Conservation (phyloP, 1,140 invertebrate genomes). For the Antheraea mylitta region DNA sequence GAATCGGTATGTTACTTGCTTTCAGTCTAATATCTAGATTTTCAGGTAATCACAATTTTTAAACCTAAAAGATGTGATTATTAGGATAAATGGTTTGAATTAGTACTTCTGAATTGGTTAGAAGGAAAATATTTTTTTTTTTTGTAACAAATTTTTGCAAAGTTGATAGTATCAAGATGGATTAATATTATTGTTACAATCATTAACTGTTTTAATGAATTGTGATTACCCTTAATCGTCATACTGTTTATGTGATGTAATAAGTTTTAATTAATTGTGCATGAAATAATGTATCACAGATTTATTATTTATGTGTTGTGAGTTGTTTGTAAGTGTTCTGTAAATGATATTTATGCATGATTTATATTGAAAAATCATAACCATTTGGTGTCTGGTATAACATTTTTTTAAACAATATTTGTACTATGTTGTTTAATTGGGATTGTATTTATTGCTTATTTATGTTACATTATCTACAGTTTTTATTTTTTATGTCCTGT, state of each 20-base stretch:
- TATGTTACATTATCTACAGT: no score
- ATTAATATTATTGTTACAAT: no score
- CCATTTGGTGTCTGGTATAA: not conserved
- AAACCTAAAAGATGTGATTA: not conserved
- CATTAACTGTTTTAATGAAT: not conserved
- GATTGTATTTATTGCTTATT: no score
- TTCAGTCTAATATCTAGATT: not conserved
- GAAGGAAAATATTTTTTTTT: no score
- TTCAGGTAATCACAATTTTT: constrained; percentile 28
- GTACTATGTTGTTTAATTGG: not conserved
- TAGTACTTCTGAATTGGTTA: not conserved
- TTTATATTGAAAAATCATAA: not conserved
- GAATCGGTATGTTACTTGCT: constrained; percentile 85
- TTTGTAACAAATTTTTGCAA: no score
- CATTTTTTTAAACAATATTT: not conserved
- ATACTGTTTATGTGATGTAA: not conserved
- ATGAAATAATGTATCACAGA: not conserved
- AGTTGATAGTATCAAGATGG: no score
- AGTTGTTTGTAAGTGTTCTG: not conserved
- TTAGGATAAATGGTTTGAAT: not conserved
- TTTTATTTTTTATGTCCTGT: no score
- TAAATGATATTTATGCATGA: not conserved
- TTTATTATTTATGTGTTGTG: not conserved
- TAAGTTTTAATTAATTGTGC: not conserved
- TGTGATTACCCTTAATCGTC: not conserved